Conservation (phyloP, 2,888 invertebrate species). For the Panzeria rudis region DNA sequence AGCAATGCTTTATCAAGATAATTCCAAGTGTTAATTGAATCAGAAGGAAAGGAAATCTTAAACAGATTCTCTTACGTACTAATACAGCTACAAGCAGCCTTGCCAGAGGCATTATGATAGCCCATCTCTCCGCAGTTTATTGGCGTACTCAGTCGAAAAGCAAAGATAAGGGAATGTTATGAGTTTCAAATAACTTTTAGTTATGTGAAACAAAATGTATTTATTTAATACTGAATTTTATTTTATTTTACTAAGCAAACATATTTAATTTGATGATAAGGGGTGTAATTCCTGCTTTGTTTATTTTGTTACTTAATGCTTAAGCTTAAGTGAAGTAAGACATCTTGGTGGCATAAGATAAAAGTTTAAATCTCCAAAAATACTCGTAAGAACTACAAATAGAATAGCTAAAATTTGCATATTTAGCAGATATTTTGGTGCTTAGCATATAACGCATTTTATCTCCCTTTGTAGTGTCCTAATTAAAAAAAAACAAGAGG, state of each 20-base stretch:
- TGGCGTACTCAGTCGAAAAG: neutral
- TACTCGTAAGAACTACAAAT: too few species aligned
- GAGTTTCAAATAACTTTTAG: neutral
- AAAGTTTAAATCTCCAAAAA: neutral
- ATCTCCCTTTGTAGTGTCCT: too few species aligned
- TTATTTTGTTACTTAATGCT: too few species aligned
- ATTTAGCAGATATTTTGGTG: too few species aligned
- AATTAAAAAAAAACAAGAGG: too few species aligned
- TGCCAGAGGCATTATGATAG: neutral
- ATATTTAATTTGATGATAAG: neutral
- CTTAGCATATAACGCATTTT: too few species aligned
- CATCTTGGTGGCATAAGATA: neutral
- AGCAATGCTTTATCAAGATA: conserved; percentile 23
- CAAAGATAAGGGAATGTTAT: neutral
- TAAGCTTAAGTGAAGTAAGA: too few species aligned
- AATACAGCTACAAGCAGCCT: neutral
- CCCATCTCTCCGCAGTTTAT: neutral
- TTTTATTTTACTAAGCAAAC: neutral
- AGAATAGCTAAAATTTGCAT: too few species aligned
- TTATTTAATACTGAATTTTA: neutral
- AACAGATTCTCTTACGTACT: neutral
- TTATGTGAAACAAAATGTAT: neutral
- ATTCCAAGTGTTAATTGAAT: conserved; percentile 59
- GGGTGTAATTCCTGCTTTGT: too few species aligned
- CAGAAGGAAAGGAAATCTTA: conserved; percentile 16